These are phyloP conservation scores for Chrysopilus asiliformis DNA, from an alignment of 2,888 invertebrate genomes.

Conservation along the genomic window DNA sequence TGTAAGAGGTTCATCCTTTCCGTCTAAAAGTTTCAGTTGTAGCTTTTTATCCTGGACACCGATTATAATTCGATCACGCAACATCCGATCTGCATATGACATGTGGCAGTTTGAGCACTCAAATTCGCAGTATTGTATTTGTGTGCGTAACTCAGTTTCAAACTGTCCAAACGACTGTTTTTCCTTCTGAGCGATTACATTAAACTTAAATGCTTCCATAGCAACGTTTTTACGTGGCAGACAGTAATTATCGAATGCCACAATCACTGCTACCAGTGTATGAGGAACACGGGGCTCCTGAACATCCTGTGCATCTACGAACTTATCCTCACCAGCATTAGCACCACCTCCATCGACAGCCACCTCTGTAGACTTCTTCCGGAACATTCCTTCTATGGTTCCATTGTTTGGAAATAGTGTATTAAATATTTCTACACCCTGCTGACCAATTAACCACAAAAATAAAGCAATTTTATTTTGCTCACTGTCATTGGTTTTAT, in stretches of 20 bases:
- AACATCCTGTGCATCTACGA: too few species aligned
- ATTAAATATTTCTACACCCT: constrained; percentile 7
- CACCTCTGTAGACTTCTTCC: too few species aligned
- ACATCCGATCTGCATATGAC: neutral
- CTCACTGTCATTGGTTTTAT: neutral
- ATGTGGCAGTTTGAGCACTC: neutral
- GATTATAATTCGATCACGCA: too few species aligned
- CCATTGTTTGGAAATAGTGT: constrained; percentile 9
- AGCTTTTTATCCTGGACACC: neutral
- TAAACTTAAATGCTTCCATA: neutral
- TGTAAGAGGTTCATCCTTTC: too few species aligned
- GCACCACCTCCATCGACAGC: too few species aligned
- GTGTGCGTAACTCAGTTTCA: neutral
- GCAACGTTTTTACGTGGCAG: constrained; percentile 3
- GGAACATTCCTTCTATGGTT: constrained; percentile 1
- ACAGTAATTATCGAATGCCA: constrained; percentile 6
- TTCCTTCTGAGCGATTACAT: neutral
- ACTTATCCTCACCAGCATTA: too few species aligned
- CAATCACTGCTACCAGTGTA: constrained; percentile 4
- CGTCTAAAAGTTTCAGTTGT: neutral
- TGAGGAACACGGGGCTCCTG: too few species aligned
- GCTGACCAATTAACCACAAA: constrained; percentile 6
- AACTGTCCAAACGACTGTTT: neutral
- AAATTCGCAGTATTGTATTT: neutral
- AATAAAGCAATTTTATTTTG: constrained; percentile 6